Conservation (phyloP, 2,113 vertebrate genomes). For the Scophthalmus maximus region DNA sequence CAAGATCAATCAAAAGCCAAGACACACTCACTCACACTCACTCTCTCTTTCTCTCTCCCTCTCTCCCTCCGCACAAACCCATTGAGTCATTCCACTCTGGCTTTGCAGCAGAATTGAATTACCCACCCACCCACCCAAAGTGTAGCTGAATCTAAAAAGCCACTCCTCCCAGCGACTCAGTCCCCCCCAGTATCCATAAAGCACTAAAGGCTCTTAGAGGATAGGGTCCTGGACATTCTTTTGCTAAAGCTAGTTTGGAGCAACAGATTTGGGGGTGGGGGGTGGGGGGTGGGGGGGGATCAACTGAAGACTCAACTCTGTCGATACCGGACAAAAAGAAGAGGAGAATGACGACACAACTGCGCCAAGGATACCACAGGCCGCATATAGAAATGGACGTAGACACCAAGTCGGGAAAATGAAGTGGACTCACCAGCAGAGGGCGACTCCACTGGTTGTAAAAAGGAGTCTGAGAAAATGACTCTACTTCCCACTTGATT, state of each 20-base stretch:
- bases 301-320: conserved; percentile 10
- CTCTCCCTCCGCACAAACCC: conserved; percentile 31
- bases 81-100: conserved; percentile 67
- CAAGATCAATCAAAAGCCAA: conserved; percentile 72
- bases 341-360: not conserved
- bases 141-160: conserved; percentile 48
- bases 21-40: conserved; percentile 27
- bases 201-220: conserved; percentile 50
- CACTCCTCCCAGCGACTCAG: conserved; percentile 46
- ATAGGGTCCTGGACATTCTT: conserved; percentile 30
- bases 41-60: conserved; percentile 5
- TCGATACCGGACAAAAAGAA: conserved; percentile 3
- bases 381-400: no score
- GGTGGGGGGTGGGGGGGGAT: conserved; percentile 35
- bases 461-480: no score
- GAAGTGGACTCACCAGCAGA: no score
- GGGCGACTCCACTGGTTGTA: no score
- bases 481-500: no score
- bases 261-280: conserved; percentile 29
- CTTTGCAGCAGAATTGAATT: conserved; percentile 70
- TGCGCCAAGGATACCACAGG: no score
- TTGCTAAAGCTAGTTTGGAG: conserved; percentile 34
- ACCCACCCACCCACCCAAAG: conserved; percentile 65
- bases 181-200: conserved; percentile 44
- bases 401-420: no score